A percentile compares a stretch with the other conserved stretches of the same genome.
Evolutionary conservation across 2,888 invertebrate genomes (phyloP).

Genomic region (Corbicula japonica): DNA sequence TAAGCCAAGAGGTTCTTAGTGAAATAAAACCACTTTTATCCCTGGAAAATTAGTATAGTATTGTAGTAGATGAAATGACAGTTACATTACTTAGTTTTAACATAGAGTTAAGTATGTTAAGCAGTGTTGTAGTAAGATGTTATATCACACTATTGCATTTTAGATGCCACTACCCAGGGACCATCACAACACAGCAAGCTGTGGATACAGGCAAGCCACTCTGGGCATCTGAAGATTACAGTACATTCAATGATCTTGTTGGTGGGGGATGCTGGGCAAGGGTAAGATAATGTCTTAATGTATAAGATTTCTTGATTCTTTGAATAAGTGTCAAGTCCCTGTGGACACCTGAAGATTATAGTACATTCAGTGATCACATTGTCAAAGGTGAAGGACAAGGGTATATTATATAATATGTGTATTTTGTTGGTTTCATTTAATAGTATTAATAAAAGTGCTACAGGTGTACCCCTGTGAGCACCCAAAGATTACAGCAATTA

Average conservation of each 20-base stretch:
- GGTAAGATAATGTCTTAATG: no score
- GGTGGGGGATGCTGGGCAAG: conserved; percentile 87
- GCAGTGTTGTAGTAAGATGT: no score
- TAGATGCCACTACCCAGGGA: conserved; percentile 83
- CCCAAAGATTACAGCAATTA: conserved; percentile 87
- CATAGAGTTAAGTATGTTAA: no score
- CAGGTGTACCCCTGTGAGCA: conserved; percentile 85
- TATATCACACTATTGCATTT: background rate
- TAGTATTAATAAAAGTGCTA: no score
- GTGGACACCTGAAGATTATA: conserved; percentile 87
- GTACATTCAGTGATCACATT: conserved; percentile 83
- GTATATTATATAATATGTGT: no score
- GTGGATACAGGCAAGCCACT: conserved; percentile 80
- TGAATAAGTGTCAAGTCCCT: conserved; percentile 83
- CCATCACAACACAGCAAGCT: conserved; percentile 70
- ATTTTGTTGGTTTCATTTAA: no score
- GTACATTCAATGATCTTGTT: conserved; percentile 83
- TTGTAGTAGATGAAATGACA: no score
- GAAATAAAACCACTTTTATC: no score
- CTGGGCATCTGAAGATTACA: conserved; percentile 87
- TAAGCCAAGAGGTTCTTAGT: no score
- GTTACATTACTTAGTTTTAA: no score
- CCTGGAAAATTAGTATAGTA: no score
- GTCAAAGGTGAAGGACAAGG: conserved; percentile 87
- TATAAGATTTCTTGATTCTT: no score